Evolutionary conservation across 1,140 invertebrate species (phyloP), one percentile per base, ranked within the genome.

Genomic region (Drosophila sturtevanti): DNA sequence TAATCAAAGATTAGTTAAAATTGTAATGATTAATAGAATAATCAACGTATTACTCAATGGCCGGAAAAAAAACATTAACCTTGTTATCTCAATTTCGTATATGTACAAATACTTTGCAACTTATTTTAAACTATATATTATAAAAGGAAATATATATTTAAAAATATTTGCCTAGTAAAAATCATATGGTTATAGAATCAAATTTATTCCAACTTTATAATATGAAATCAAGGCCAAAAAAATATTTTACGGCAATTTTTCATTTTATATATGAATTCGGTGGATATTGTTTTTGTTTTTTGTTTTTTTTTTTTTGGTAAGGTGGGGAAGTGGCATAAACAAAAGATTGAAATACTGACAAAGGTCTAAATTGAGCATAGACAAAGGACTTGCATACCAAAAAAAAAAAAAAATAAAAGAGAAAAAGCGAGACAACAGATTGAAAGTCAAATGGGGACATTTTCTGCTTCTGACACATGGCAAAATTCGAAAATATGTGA

Each of bases 401-500:
- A 11, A 11, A 10, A 16, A 5, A 6, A 44, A n/a, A 7, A 48
- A 48, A 11, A 11, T 18, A 16, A 5, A 6, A 44, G 18, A 7
- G 16, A 7, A 14, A 18, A 44, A 18, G 41, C 9, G 41, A 44
- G 41, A 16, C 0, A 14, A 14, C 38, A 48, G 41, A 48, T 48
- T 48, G 41, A 48, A 48, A 48, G 41, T 48, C 41, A 48, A 6
- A 48, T 48, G 41, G 41, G 41, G 41, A 48, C 41, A 48, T 48
- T 48, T 48, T 48, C 41, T 48, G 41, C 11, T 48, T 48, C 41
- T 48, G 41, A 48, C 41, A 48, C 41, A 48, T 48, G 41, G 41
- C 41, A 18, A 48, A 48, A 21, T 48, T 48, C 41, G 41, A 48
- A 48, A 48, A 48, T 48, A 48, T 48, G 38, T 16, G 24, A 56